Evolutionary conservation across 2,888 invertebrate species (phyloP), one percentile per base, ranked within the genome.

Genomic region (Alsophila aescularia): DNA sequence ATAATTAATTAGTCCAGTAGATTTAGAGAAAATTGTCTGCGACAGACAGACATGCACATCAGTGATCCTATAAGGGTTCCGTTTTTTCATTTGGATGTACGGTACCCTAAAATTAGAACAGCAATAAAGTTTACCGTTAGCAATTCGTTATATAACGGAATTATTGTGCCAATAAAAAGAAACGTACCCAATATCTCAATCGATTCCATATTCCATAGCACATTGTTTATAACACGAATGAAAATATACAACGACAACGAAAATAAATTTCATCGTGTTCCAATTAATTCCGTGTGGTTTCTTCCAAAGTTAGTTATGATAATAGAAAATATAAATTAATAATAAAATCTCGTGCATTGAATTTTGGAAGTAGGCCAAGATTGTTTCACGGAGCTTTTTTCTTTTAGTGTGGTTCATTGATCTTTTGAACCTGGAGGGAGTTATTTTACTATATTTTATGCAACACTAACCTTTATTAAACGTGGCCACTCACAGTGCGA

Each of bases 271-370:
- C 36, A 43, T 21, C 15, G 40, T 40, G 52, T 50, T 47, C 52
- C 34, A 49, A 56, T 53, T 42, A 57, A 52, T 43, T 6, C 15
- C 32, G 14, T 44, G 31, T 29, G 45, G 50, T 55, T 62, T 57
- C 54, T 52, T 42, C 39, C 35, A 48, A 58, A 55, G 36, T 27
- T 48, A 34, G 21, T 56, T 53, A 52, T 44, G 51, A 51, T 52
- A 45, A 35, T 43, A 40, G 53, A 56, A 52, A 52, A 29, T 52
- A 47, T 59, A 52, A 59, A 59, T 59, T 51, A 50, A 36, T 47
- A 44, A 39, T 29, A 44, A 12, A 52, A 27, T 27, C n/a, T 29
- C 39, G 14, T 53, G 41, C 44, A 50, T 14, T 49, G 42, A n/a
- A 18, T 27, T 0, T 52, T 52, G 52, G 52, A 18, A 2, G 2